A percentile compares a stretch with the other conserved stretches of the same genome.
Conservation (phyloP, 2,797 vertebrate species). For the Poecilia velifera region DNA sequence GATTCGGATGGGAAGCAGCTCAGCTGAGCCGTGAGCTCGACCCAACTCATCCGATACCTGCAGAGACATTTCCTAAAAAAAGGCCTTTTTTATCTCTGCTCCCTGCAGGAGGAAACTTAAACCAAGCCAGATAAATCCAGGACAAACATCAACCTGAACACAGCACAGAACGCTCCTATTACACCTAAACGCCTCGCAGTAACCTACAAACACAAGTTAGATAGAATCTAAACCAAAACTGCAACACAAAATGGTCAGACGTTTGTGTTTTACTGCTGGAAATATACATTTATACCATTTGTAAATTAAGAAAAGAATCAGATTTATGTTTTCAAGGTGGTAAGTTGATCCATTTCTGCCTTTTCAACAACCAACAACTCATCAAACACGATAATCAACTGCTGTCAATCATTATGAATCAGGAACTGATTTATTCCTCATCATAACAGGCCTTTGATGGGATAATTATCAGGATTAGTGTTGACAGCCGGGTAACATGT, state of each 20-base stretch:
- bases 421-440: not conserved
- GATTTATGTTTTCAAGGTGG: not conserved
- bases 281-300: not conserved
- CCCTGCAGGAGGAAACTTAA: slow-evolving; percentile 2
- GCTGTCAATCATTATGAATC: not conserved
- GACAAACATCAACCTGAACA: not conserved
- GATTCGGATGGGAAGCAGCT: not conserved
- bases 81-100: not conserved
- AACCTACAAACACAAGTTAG: not conserved
- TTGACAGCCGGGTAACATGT: not conserved
- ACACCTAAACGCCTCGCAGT: not conserved
- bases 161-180: not conserved
- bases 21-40: not conserved
- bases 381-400: not conserved
- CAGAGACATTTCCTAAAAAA: not conserved
- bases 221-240: not conserved
- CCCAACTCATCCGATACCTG: not conserved
- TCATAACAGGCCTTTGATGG: not conserved
- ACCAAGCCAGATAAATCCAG: not conserved
- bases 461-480: not conserved
- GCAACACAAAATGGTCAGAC: not conserved
- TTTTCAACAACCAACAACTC: not conserved
- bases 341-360: not conserved
- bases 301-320: not conserved
- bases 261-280: not conserved